Evolutionary conservation across 1,140 invertebrate genomes (phyloP).

Genomic region (Zelostemma sp.): DNA sequence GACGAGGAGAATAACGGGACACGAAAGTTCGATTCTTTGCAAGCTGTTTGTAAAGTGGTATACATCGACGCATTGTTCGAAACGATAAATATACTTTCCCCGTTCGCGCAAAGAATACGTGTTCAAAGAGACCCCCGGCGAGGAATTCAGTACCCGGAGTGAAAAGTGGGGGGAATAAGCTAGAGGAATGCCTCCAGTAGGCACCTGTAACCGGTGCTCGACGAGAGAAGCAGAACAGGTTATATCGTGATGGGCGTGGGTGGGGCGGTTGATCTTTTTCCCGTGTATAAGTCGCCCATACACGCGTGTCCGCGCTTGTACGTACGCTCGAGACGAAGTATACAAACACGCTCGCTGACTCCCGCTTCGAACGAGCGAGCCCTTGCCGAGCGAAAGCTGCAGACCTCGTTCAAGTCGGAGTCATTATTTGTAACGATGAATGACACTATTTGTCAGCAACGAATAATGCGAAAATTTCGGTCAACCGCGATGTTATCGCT

Average conservation of each 20-base stretch:
- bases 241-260: constrained; percentile 63
- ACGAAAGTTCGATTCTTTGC: constrained; percentile 23
- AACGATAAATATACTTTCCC: constrained; percentile 2
- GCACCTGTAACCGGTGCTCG: constrained; percentile 66
- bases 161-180: constrained; percentile 10
- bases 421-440: neutral
- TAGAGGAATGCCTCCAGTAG: constrained; percentile 63
- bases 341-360: constrained; percentile 27
- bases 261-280: constrained; percentile 65
- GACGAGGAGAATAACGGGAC: no score
- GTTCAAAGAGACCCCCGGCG: constrained; percentile 30
- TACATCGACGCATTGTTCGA: neutral
- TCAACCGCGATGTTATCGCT: no score
- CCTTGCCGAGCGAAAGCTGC: constrained; percentile 29
- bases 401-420: constrained; percentile 22
- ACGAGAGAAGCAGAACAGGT: constrained; percentile 64
- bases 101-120: constrained; percentile 12
- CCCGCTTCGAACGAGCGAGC: constrained; percentile 27
- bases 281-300: constrained; percentile 39
- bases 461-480: neutral
- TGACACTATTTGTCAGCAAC: neutral
- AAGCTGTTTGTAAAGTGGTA: neutral
- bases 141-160: constrained; percentile 34
- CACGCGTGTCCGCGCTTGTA: constrained; percentile 16
- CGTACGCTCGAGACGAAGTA: constrained; percentile 14